Evolutionary conservation across 2,797 vertebrate species (phyloP).

Genomic region (Parauchenoglanis ngamensis): DNA sequence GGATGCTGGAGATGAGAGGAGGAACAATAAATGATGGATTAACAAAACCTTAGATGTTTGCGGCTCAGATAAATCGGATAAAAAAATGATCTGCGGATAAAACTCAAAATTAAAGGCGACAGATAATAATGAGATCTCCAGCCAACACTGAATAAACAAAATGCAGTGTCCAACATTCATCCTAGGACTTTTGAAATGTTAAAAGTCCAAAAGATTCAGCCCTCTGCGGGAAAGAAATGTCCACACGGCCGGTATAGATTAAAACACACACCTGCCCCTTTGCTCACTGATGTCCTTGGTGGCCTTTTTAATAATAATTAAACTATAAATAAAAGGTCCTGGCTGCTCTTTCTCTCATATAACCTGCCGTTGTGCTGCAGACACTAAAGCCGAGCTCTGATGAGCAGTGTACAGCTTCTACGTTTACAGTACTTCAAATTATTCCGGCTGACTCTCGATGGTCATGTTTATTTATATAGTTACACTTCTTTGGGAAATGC

Average conservation of each 20-base stretch:
- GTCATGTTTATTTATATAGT: not conserved
- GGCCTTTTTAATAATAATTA: slow-evolving; percentile 9
- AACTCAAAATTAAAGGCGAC: not conserved
- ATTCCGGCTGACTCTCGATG: not conserved
- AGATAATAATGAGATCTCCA: not conserved
- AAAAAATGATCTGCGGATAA: not conserved
- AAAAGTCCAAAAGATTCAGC: not conserved
- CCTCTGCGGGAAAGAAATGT: not conserved
- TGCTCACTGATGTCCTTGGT: not conserved
- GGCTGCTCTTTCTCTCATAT: not conserved
- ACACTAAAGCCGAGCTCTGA: not conserved
- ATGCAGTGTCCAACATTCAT: not conserved
- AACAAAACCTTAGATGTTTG: not conserved
- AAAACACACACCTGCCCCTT: not conserved
- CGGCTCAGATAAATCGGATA: not conserved
- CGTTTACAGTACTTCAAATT: not conserved
- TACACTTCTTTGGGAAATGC: not conserved
- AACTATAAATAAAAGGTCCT: not conserved
- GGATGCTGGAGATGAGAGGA: slow-evolving; percentile 76
- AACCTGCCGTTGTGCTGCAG: not conserved
- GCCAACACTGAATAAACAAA: not conserved
- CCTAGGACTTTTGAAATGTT: not conserved
- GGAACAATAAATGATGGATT: not conserved
- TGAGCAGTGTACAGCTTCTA: not conserved
- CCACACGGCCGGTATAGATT: not conserved